These are phyloP conservation scores for Graptemys geographica DNA, from an alignment of 2,797 vertebrate species.

Conservation along the genomic window DNA sequence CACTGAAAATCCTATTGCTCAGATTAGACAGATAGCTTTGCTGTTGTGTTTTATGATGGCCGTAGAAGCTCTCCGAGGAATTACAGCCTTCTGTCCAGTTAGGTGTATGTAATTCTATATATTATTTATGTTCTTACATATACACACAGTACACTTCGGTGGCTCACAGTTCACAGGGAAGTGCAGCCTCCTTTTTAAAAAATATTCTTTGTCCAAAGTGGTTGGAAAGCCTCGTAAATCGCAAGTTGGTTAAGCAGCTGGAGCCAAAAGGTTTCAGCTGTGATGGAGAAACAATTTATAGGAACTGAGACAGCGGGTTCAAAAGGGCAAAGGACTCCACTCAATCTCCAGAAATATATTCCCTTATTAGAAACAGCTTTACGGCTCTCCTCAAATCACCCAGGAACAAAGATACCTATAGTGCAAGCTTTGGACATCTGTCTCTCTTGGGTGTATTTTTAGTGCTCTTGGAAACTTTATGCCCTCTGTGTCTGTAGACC, in stretches of 20 bases:
- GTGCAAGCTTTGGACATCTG: background rate
- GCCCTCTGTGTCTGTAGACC: background rate
- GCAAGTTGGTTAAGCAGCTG: background rate
- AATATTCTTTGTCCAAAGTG: background rate
- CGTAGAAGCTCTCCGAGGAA: conserved; percentile 1
- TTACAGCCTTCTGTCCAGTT: background rate
- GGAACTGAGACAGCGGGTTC: background rate
- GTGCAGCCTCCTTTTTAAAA: background rate
- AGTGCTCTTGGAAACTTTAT: accelerated
- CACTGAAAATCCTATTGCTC: background rate
- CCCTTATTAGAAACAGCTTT: conserved; percentile 33
- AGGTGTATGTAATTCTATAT: background rate
- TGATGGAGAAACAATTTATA: conserved; percentile 23
- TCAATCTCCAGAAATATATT: conserved; percentile 38
- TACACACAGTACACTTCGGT: background rate
- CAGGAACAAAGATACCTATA: background rate
- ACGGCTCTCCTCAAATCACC: background rate
- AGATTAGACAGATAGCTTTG: background rate
- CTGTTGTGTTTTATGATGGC: background rate
- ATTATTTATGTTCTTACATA: conserved; percentile 38
- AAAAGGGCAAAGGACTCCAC: conserved; percentile 28
- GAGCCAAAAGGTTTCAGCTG: background rate
- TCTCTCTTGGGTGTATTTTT: background rate
- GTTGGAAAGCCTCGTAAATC: background rate
- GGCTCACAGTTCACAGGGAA: background rate